Percentiles rank a stretch among this genome's conserved stretches.
Evolutionary conservation across 1,140 invertebrate genomes (phyloP).

Genomic region (Linepithema humile): DNA sequence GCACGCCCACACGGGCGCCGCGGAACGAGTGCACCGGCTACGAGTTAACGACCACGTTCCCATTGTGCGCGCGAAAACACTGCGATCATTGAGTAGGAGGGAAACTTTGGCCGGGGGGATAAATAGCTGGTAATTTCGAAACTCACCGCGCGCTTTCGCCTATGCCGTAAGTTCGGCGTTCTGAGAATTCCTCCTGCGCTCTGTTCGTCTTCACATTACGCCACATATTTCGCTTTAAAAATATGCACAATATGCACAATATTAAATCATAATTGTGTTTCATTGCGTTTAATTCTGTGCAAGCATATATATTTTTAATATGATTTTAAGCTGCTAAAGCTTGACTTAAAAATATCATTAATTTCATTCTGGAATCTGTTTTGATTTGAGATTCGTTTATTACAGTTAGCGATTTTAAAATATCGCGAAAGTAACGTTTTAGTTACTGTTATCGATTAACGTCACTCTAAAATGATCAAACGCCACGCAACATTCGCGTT

Average conservation of each 20-base stretch:
- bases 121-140: conserved; percentile 48
- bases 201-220: conserved; percentile 7
- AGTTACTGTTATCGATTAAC: neutral
- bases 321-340: neutral
- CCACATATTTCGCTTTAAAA: neutral
- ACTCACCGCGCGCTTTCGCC: conserved; percentile 4
- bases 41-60: conserved; percentile 59
- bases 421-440: neutral
- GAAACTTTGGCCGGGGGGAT: conserved; percentile 29
- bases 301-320: neutral
- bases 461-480: neutral
- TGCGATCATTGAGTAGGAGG: conserved; percentile 61
- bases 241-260: neutral
- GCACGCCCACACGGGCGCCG: neutral
- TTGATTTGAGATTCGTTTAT: neutral
- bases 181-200: neutral
- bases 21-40: conserved; percentile 43
- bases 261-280: too few species aligned
- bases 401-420: neutral
- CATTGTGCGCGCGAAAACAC: conserved; percentile 63
- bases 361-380: neutral
- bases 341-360: neutral
- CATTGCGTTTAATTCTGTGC: too few species aligned
- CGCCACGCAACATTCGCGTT: neutral
- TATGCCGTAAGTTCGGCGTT: conserved; percentile 15